These are phyloP conservation scores for Siniperca undulata DNA, from an alignment of 2,797 vertebrate species.

Conservation along the genomic window DNA sequence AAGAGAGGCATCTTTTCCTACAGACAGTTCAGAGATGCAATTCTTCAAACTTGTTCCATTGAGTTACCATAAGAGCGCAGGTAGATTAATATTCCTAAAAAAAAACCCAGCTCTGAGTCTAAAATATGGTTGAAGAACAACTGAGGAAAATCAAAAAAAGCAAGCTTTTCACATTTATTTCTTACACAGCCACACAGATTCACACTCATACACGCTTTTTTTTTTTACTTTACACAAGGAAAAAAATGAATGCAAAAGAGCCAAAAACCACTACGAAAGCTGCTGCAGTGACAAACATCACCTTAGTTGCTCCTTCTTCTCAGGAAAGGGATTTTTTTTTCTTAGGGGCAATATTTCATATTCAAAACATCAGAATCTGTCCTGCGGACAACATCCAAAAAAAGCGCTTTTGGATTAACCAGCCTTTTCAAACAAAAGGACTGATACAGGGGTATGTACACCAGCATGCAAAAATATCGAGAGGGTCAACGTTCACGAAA, in stretches of 20 bases:
- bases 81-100: slow-evolving; percentile 49
- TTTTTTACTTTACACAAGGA: slow-evolving; percentile 73
- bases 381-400: slow-evolving; percentile 72
- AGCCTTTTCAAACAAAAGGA: slow-evolving; percentile 71
- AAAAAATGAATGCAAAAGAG: slow-evolving; percentile 77
- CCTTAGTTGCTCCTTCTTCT: slow-evolving; percentile 71
- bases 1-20: slow-evolving; percentile 34
- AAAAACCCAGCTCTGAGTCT: slow-evolving; percentile 37
- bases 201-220: slow-evolving; percentile 63
- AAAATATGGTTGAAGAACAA: slow-evolving; percentile 40
- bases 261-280: slow-evolving; percentile 80
- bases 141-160: slow-evolving; percentile 42
- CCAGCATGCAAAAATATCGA: slow-evolving; percentile 85
- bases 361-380: slow-evolving; percentile 76
- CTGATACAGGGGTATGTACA: slow-evolving; percentile 78
- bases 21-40: slow-evolving; percentile 48
- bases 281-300: slow-evolving; percentile 77
- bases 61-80: slow-evolving; percentile 45
- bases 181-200: slow-evolving; percentile 67
- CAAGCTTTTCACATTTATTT: slow-evolving; percentile 64
- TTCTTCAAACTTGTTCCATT: slow-evolving; percentile 44
- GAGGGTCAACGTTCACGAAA: slow-evolving; percentile 61
- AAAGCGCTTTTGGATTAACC: slow-evolving; percentile 71
- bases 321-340: slow-evolving; percentile 54
- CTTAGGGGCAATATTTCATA: slow-evolving; percentile 70